Evolutionary conservation across 1,140 invertebrate genomes (phyloP).

Genomic region (Lamellibrachia luymesi): DNA sequence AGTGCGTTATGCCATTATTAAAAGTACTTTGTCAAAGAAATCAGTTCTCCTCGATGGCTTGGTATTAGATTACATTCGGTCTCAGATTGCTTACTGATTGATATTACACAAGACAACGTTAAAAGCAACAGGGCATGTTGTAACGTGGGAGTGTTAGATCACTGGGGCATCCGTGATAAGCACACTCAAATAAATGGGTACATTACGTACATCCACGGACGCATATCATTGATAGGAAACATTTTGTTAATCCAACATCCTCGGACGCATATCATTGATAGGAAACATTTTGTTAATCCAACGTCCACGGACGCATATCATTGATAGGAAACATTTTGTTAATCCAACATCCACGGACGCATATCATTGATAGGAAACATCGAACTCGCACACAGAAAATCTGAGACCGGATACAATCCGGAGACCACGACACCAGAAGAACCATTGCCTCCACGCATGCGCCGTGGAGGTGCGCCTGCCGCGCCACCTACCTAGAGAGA

Average conservation of each 20-base stretch:
- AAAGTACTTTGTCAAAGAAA: constrained; percentile 17
- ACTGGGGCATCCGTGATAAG: not conserved
- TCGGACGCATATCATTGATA: not conserved
- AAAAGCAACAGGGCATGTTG: not conserved
- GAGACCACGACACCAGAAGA: not conserved
- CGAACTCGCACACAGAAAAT: not conserved
- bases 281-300: not conserved
- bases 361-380: not conserved
- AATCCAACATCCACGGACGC: not conserved
- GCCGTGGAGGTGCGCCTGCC: not conserved
- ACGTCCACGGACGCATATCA: not conserved
- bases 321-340: not conserved
- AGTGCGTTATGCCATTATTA: not conserved
- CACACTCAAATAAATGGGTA: not conserved
- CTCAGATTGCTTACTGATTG: not conserved
- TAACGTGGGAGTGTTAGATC: not conserved
- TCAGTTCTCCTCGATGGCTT: not conserved
- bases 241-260: not conserved
- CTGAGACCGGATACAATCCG: not conserved
- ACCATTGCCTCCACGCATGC: not conserved
- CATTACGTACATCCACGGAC: not conserved
- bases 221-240: not conserved
- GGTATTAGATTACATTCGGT: constrained; percentile 12
- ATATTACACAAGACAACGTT: not conserved
- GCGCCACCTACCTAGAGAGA: constrained; percentile 79